A percentile compares a stretch with the other conserved stretches of the same genome.
phyloP scores from a whole-genome alignment of 2,113 vertebrate species.

The Strix aluco region DNA sequence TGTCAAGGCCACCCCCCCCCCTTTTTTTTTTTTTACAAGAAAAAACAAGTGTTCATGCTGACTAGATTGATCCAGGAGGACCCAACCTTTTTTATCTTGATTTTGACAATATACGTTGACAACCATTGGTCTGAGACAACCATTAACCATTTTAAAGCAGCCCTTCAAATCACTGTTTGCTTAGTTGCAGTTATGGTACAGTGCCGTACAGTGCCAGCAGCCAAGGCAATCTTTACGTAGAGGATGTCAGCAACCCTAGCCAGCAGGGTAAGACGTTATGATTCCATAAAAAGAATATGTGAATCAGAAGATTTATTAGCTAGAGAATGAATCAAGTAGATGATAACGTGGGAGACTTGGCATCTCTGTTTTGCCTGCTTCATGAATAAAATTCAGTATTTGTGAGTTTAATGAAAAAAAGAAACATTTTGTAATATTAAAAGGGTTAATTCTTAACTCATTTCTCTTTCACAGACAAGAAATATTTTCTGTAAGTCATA shows the following conservation, averaged over 20 bases:
- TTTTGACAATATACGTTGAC: not conserved
- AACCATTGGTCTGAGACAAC: not conserved
- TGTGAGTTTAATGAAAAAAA: not conserved
- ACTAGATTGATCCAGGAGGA: not conserved
- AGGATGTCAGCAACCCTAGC: not conserved
- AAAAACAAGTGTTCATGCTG: not conserved
- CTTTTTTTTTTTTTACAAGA: not conserved
- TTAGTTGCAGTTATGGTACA: not conserved
- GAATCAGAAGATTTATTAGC: conserved; percentile 40
- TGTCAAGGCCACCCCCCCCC: not conserved
- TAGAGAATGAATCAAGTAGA: not conserved
- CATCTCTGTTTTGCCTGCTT: conserved; percentile 1
- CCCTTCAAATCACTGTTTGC: not conserved
- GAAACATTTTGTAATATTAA: conserved; percentile 46
- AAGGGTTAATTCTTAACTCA: conserved; percentile 70
- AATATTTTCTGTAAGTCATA: conserved; percentile 73
- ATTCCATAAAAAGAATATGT: not conserved
- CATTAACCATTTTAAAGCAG: not conserved
- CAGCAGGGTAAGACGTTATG: not conserved
- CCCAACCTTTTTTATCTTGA: not conserved
- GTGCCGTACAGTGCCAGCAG: not conserved
- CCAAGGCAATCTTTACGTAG: not conserved
- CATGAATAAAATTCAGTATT: conserved; percentile 36
- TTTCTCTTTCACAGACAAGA: conserved; percentile 58
- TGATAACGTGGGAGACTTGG: conserved; percentile 41